Base-by-base conservation (phyloP, 1,140 invertebrate genomes). In the Oryctes rhinoceros region DNA sequence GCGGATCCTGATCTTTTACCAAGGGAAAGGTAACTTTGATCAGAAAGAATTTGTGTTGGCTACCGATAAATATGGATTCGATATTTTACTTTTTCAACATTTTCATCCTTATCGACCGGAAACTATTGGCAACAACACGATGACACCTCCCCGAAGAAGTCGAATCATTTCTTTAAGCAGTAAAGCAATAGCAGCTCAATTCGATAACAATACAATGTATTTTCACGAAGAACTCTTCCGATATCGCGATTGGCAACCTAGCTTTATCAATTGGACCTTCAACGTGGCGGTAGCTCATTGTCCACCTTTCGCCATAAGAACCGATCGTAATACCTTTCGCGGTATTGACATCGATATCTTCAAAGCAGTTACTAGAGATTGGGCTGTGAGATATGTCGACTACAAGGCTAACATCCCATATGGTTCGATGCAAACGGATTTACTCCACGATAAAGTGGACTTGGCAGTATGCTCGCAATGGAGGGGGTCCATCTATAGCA, bases 391-490 rank as follows among this genome's bases (percentile, higher is more conserved):
- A 30, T 78, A 53, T n/a, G 35, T 59, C 13, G 20, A 53, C 9
- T 47, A 78, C n/a, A 78, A 59, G 13, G 62, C 7, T 18, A 6
- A 20, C 6, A 44, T 44, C 11, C 75, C 75, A 47, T 76, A 76
- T n/a, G 13, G 47, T 48, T 10, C 20, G 35, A 76, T 76, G 37
- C 37, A 47, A 18, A n/a, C 47, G 1, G 75, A 76, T 76, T 10
- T 74, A 15, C 20, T 47, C 20, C 18, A 80, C 37, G 49, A 78
- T 65, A 79, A 35, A 74, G 20, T 67, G 35, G 37, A 80, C 65
- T 20, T 79, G 47, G 78, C 78, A 18, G 35, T 53, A 15, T 79
- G 78, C n/a, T 79, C 78, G 0, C 78, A 79, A 44, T 79, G 78
- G 77, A 20, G 44, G 0, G 49, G 30, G n/a, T 53, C 20, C 1